Conservation (phyloP, 2,113 vertebrate genomes). For the Leptosomus discolor region DNA sequence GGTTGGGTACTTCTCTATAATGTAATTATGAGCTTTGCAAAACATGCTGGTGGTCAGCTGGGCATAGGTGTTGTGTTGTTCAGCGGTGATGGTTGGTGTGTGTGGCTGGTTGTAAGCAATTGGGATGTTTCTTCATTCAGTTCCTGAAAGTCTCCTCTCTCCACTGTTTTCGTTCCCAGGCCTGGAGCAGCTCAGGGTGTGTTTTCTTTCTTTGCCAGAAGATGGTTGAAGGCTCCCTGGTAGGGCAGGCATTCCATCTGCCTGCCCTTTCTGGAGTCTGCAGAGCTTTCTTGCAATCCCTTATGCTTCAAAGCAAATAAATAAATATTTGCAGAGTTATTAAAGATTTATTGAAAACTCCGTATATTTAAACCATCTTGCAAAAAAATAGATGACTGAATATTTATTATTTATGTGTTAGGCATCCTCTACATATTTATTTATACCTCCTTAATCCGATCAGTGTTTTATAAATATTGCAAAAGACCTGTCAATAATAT, state of each 20-base stretch:
- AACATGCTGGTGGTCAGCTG: neutral
- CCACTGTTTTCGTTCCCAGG: neutral
- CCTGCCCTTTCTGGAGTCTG: slow-evolving; percentile 23
- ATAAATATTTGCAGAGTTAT: slow-evolving; percentile 75
- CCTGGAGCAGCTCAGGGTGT: neutral
- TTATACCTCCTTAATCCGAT: slow-evolving; percentile 76
- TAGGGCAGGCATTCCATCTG: slow-evolving; percentile 2
- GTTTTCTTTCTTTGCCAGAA: slow-evolving; percentile 17
- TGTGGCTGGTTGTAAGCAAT: neutral
- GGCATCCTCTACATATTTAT: slow-evolving; percentile 74
- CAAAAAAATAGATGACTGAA: slow-evolving; percentile 63
- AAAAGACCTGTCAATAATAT: slow-evolving; percentile 78
- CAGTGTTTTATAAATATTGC: slow-evolving; percentile 78
- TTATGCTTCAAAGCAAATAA: slow-evolving; percentile 57
- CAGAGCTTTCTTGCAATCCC: slow-evolving; percentile 19
- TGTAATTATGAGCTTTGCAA: neutral
- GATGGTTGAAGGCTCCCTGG: neutral
- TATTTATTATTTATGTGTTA: slow-evolving; percentile 78
- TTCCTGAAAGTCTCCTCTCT: neutral
- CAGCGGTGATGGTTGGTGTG: neutral
- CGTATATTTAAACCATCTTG: slow-evolving; percentile 67
- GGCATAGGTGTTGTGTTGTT: neutral
- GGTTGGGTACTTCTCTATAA: neutral
- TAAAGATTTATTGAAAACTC: slow-evolving; percentile 72
- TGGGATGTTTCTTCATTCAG: neutral